Evolutionary conservation across 2,797 vertebrate species (phyloP), one percentile per base, ranked within the genome.

Genomic region (Coregonus sp.): DNA sequence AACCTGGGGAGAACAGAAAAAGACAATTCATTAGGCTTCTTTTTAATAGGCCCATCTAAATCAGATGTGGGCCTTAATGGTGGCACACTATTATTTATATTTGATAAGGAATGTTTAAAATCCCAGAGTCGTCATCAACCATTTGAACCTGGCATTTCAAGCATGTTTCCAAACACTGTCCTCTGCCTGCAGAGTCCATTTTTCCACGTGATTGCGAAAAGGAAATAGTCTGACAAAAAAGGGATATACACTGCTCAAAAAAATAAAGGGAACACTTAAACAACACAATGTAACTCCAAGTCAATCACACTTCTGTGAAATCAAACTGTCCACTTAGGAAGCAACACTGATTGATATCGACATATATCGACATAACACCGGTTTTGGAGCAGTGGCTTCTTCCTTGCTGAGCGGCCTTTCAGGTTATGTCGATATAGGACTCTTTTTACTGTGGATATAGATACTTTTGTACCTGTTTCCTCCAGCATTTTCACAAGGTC

Each of bases 11-110:
- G 91, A 90, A 91, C 74, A 81, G 80, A 86, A 92, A 87, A 91
- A 91, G 93, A 91, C 91, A 93, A 91, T 96, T 95, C 92, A 94
- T 96, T 95, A 95, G 87, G 81, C 2, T 72, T 78, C 86, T 86
- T 78, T 90, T 91, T 89, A 94, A 93, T 91, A 89, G 90, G 89
- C 84, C 91, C 90, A 95, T 96, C 94, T 95, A 92, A 91, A 95
- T 96, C 93, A 93, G 83, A 92, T 90, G 91, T 89, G 86, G 89
- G 86, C 86, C 90, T 82, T 87, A 92, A 94, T 92, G 93, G 92
- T 89, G 85, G 84, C 80, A 81, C 85, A 88, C 91, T 89, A 91
- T 92, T 94, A 93, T 92, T 90, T 89, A 92, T 91, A 90, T 90
- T 88, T 90, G 83, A 91, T 91, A 86, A 89, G 85, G 77, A 88